Evolutionary conservation across 2,113 vertebrate species (phyloP).

Genomic region (Ctenodactylus gundi): DNA sequence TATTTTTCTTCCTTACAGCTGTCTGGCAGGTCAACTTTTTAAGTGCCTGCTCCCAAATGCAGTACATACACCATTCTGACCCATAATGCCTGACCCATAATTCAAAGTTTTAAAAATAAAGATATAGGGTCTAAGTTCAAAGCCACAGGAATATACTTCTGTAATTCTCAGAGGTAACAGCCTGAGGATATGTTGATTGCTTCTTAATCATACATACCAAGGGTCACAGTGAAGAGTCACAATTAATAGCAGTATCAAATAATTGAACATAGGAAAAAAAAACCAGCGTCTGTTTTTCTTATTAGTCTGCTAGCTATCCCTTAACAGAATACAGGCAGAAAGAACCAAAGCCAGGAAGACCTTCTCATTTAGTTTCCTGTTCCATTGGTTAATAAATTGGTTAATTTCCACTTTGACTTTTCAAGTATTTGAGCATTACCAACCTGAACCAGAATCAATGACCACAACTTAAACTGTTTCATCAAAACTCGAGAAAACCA

Average conservation of each 20-base stretch:
- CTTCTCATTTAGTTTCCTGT: background rate
- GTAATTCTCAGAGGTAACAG: background rate
- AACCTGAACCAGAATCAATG: background rate
- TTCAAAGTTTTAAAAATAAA: background rate
- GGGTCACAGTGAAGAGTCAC: background rate
- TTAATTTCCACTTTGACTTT: background rate
- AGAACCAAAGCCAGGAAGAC: background rate
- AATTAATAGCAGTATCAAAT: background rate
- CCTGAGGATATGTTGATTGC: background rate
- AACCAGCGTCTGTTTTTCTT: background rate
- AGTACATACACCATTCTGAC: background rate
- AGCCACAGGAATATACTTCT: background rate
- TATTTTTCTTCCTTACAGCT: background rate
- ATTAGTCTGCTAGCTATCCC: no score
- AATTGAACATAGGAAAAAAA: background rate
- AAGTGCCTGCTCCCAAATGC: background rate
- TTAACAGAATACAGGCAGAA: background rate
- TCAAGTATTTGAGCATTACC: background rate
- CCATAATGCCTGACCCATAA: background rate
- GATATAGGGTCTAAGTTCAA: background rate
- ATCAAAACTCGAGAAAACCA: conserved; percentile 43
- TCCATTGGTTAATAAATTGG: background rate
- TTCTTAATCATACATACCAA: background rate
- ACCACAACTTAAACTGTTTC: background rate
- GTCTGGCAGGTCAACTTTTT: background rate